Evolutionary conservation across 2,888 invertebrate species (phyloP).

Genomic region (Lapara coniferarum): DNA sequence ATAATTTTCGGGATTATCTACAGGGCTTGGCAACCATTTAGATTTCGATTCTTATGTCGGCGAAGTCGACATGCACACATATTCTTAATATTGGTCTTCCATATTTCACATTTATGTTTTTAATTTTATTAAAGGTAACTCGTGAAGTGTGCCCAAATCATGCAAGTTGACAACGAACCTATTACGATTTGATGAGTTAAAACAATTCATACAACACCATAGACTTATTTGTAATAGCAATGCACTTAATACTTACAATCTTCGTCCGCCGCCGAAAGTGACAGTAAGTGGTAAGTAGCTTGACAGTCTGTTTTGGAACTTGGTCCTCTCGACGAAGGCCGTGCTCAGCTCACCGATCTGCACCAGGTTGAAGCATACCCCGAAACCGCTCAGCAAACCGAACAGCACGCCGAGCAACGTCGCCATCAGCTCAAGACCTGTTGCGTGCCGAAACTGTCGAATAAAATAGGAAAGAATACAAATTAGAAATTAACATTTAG

Average conservation of each 20-base stretch:
- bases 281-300: slow-evolving; percentile 64
- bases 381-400: slow-evolving; percentile 69
- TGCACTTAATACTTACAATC: slow-evolving; percentile 57
- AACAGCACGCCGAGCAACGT: slow-evolving; percentile 60
- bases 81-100: too few relatives aligned
- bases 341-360: slow-evolving; percentile 86
- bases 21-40: too few relatives aligned
- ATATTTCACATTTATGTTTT: too few relatives aligned
- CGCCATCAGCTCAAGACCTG: slow-evolving; percentile 63
- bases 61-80: too few relatives aligned
- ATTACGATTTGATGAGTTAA: too few relatives aligned
- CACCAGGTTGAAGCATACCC: slow-evolving; percentile 82
- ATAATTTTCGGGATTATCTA: too few relatives aligned
- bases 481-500: background rate
- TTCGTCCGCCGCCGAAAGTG: slow-evolving; percentile 67
- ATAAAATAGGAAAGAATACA: background rate
- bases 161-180: too few relatives aligned
- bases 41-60: too few relatives aligned
- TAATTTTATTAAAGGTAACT: too few relatives aligned
- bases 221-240: slow-evolving; percentile 1
- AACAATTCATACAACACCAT: too few relatives aligned
- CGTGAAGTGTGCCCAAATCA: too few relatives aligned
- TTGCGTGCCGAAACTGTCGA: slow-evolving; percentile 69
- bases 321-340: slow-evolving; percentile 81
- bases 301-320: slow-evolving; percentile 54